Percentiles rank a stretch among this genome's conserved stretches.
These are phyloP conservation scores for Acleris sparsana DNA, from an alignment of 2,888 invertebrate genomes.

Conservation along the genomic window DNA sequence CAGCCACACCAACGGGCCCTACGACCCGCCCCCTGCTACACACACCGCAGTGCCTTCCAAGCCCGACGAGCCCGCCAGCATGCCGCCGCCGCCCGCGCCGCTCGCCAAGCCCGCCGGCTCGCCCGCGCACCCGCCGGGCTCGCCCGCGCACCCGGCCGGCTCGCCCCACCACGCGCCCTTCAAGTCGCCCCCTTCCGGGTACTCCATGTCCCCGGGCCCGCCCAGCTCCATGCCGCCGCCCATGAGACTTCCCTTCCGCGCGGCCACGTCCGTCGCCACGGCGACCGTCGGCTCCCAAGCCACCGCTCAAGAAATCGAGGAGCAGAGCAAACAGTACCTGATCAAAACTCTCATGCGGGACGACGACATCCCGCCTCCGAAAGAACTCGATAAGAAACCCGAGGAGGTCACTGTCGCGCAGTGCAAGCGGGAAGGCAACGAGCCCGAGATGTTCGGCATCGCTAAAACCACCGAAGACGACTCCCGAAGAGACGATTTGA, in stretches of 20 bases:
- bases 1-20: slow-evolving; percentile 25
- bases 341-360: slow-evolving; percentile 95
- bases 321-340: slow-evolving; percentile 90
- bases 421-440: slow-evolving; percentile 62
- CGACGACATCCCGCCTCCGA: slow-evolving; percentile 89
- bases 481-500: slow-evolving; percentile 54
- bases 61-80: slow-evolving; percentile 9
- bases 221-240: slow-evolving; percentile 69
- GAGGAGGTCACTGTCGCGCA: slow-evolving; percentile 79
- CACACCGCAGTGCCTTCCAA: slow-evolving; percentile 41
- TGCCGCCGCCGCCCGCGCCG: slow-evolving; percentile 45
- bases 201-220: slow-evolving; percentile 39
- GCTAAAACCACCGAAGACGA: slow-evolving; percentile 70
- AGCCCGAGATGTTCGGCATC: slow-evolving; percentile 83
- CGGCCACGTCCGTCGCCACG: slow-evolving; percentile 66
- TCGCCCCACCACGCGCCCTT: slow-evolving; percentile 46
- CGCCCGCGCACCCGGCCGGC: too few relatives aligned
- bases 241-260: slow-evolving; percentile 63
- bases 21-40: slow-evolving; percentile 47
- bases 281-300: slow-evolving; percentile 77
- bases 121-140: too few relatives aligned
- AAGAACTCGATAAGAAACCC: slow-evolving; percentile 82
- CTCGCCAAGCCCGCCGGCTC: slow-evolving; percentile 22
- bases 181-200: slow-evolving; percentile 45
- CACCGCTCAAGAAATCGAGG: slow-evolving; percentile 83